Base-by-base conservation (phyloP, 1,140 invertebrate species). In the Tribolium madens region DNA sequence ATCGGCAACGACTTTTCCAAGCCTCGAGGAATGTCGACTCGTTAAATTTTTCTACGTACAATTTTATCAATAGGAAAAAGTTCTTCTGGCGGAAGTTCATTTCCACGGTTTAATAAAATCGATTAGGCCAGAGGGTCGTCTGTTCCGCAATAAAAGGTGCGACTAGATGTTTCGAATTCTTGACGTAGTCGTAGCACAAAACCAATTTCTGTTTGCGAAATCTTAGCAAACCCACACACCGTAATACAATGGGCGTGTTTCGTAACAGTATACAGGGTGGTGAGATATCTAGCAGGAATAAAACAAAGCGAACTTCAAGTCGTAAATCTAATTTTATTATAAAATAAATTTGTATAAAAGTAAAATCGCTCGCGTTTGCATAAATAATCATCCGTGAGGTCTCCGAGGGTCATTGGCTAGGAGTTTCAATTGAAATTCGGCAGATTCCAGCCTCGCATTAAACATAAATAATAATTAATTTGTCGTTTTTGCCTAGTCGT, bases 401-500 rank as follows among this genome's bases (percentile, higher is more conserved):
- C 69, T 71, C 36, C 69, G 47, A 13, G 69, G 69, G 42, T 71
- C 42, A 71, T 71, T 71, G 47, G 17, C 69, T 64, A 64, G 57
- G 21, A 64, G 57, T 64, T 64, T 64, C 57, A 64, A 64, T 64
- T 64, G 57, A 64, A 64, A 64, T 64, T 64, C 57, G 57, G 26
- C 57, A 26, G 57, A 64, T 64, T 73, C 26, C 70, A 50, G 47
- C 70, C 70, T 50, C 70, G 46, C 46, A 73, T 71, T 73, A 73
- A 36, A 52, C 70, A 53, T 50, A 73, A 52, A 50, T 50, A 73
- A 52, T 53, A 73, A 73, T 71, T 50, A 71, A 53, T 47, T 53
- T 48, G 47, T 73, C 47, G 70, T 52, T 52, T 73, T 73, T 53
- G 70, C 47, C 47, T 73, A 33, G 69, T 79, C 77, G 74, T 79